Base-by-base conservation (phyloP, 2,797 vertebrate genomes). In the Ambastaia sidthimunki region DNA sequence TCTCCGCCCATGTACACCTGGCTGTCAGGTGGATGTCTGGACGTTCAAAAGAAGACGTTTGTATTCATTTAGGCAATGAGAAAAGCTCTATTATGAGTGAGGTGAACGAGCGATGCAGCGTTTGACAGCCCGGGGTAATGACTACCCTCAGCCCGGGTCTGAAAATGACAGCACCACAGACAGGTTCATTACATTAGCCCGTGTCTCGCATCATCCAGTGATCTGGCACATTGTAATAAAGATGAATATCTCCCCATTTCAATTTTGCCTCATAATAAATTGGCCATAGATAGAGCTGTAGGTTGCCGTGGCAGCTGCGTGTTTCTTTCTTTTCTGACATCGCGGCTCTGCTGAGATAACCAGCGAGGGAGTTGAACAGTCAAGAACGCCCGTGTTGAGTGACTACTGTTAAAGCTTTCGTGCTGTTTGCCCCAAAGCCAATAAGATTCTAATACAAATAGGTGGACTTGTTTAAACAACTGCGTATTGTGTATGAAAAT, bases 31-130 rank as follows among this genome's bases (percentile, higher is more conserved):
- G 63, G 65, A 44, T 54, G 60, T 85, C 75, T 50, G 55, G 2
- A 21, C 62, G 21, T 78, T 80, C 65, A 66, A 50, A 80, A 23
- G 19, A 52, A 83, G 79, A 71, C 41, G 69, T 85, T 81, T 83
- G 69, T 83, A 82, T 85, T 83, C 63, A 82, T 85, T 80, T 85
- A 76, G 73, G 54, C 72, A 72, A 68, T 77, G 78, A 76, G 78
- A 76, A 82, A 81, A 77, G 48, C 68, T 80, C 68, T 66, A 82
- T 85, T 81, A 81, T 83, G 54, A 67, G 48, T 73, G 57, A 76
- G 44, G 82, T 83, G 80, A 84, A 71, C 60, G 63, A 74, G 67
- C 5, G 6, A 54, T 50, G 68, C 67, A n/a, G 71, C 23, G n/a
- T 67, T 57, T 82, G 75, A 79, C 83, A 79, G 83, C 83, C 72